phyloP scores from a whole-genome alignment of 2,888 invertebrate species.

The Abscondita cerata region DNA sequence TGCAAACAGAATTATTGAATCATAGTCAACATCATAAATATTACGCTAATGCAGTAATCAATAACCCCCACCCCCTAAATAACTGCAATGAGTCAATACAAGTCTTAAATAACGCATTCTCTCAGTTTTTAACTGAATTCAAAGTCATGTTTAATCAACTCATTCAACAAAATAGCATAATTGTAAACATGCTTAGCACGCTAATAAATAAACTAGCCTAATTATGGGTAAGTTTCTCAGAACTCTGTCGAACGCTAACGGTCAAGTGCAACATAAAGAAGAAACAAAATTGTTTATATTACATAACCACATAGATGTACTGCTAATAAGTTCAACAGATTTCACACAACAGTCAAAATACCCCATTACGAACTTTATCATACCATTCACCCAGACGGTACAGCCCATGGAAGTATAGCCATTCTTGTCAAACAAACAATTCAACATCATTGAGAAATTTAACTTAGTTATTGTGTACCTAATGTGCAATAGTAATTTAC shows the following conservation, averaged over 20 bases:
- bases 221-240: neutral
- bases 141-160: no score
- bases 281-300: neutral
- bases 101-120: neutral
- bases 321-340: neutral
- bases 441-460: no score
- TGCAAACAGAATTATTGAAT: neutral
- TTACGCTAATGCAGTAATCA: neutral
- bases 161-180: neutral
- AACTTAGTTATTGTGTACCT: no score
- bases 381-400: neutral
- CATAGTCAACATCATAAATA: no score
- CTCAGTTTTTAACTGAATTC: neutral
- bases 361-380: neutral
- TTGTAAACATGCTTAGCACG: neutral
- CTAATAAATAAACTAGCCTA: neutral
- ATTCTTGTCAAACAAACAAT: neutral
- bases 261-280: no score
- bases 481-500: no score
- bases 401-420: neutral
- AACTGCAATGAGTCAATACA: neutral
- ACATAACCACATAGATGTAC: neutral
- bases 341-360: neutral
- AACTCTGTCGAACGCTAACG: neutral
- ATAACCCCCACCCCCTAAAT: neutral